Percentiles rank a stretch among this genome's conserved stretches.
phyloP scores from a whole-genome alignment of 2,113 vertebrate species.

The Phyllopteryx taeniolatus region DNA sequence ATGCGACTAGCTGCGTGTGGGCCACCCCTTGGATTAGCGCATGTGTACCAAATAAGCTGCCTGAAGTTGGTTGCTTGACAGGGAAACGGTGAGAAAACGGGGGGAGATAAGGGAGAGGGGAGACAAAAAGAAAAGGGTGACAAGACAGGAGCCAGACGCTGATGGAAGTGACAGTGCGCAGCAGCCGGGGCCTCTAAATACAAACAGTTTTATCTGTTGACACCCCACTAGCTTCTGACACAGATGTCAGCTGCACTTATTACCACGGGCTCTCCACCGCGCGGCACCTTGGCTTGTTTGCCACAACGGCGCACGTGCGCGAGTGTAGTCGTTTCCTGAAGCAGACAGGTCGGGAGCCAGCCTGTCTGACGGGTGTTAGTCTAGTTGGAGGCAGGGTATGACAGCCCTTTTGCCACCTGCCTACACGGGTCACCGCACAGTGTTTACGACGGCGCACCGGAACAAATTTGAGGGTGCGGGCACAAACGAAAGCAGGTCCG shows the following conservation, averaged over 20 bases:
- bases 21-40: neutral
- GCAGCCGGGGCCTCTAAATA: constrained; percentile 51
- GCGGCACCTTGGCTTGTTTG: neutral
- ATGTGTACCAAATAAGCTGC: neutral
- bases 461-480: neutral
- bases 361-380: constrained; percentile 46
- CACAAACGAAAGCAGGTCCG: neutral
- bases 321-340: constrained; percentile 31
- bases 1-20: too few species aligned
- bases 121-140: constrained; percentile 50
- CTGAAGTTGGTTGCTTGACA: constrained; percentile 25
- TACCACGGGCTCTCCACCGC: constrained; percentile 42
- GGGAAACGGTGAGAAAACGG: constrained; percentile 21
- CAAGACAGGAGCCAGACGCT: constrained; percentile 46
- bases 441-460: neutral
- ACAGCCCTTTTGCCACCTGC: constrained; percentile 39
- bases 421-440: constrained; percentile 45
- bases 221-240: constrained; percentile 63
- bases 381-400: constrained; percentile 42
- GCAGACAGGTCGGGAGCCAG: constrained; percentile 45
- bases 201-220: constrained; percentile 70
- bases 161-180: constrained; percentile 45
- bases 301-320: too few species aligned
- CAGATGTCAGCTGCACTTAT: constrained; percentile 63
- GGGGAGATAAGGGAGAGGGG: constrained; percentile 25